Percentiles rank a stretch among this genome's conserved stretches.
phyloP scores from a whole-genome alignment of 2,113 vertebrate genomes.

The Stegastes partitus region DNA sequence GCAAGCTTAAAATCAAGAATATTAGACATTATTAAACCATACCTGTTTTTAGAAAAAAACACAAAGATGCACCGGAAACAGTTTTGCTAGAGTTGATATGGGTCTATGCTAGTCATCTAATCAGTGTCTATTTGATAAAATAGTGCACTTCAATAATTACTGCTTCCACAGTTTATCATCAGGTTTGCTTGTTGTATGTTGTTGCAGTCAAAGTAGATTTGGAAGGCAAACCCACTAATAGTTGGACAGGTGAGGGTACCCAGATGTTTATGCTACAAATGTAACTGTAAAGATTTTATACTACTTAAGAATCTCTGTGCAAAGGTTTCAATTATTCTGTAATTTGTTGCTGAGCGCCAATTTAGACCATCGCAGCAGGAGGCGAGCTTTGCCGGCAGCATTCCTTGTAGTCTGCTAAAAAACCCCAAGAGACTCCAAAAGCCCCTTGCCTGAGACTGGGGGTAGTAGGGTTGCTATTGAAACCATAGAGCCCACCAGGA shows the following conservation, averaged over 20 bases:
- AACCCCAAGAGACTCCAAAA: slow-evolving; percentile 46
- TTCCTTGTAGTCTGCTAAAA: slow-evolving; percentile 35
- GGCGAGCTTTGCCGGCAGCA: slow-evolving; percentile 37
- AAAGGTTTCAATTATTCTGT: slow-evolving; percentile 41
- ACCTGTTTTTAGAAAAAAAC: neutral
- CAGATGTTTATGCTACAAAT: neutral
- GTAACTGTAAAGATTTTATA: slow-evolving; percentile 16
- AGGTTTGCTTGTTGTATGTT: no score
- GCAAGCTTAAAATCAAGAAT: neutral
- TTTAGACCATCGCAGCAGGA: slow-evolving; percentile 29
- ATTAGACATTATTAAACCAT: neutral
- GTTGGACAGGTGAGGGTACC: no score
- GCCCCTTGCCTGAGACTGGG: slow-evolving; percentile 36
- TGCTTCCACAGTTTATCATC: no score
- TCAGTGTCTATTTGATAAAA: no score
- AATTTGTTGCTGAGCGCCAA: slow-evolving; percentile 33
- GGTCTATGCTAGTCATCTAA: no score
- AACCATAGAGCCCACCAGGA: slow-evolving; percentile 64
- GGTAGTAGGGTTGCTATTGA: slow-evolving; percentile 70
- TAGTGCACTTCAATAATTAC: no score
- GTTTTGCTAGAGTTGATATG: no score
- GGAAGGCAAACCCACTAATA: no score
- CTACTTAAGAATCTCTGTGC: slow-evolving; percentile 6
- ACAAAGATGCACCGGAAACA: neutral
- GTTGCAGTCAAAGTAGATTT: no score